phyloP scores from a whole-genome alignment of 2,113 vertebrate genomes.

The Peucedramus taeniatus region DNA sequence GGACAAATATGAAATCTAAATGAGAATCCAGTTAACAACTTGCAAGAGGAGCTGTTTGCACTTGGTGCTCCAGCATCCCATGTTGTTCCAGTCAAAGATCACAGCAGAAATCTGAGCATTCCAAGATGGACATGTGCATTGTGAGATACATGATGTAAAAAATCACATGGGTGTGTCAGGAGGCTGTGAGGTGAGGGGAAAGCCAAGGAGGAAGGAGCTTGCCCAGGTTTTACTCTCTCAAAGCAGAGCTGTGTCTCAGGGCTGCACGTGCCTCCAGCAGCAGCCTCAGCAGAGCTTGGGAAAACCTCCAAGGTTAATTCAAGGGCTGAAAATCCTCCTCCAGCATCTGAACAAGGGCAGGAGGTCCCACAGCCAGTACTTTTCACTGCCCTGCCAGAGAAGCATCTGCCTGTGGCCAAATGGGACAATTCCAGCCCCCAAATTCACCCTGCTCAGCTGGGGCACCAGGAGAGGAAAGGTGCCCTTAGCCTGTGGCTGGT shows the following conservation, averaged over 20 bases:
- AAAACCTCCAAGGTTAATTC: background rate
- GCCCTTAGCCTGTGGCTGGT: background rate
- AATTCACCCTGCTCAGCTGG: background rate
- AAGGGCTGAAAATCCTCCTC: background rate
- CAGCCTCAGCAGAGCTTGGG: background rate
- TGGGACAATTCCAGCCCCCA: fast-evolving
- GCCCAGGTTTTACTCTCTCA: background rate
- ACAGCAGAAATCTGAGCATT: background rate
- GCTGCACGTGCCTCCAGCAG: background rate
- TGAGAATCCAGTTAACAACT: background rate
- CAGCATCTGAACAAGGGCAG: background rate
- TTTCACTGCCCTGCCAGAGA: background rate
- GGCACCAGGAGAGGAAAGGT: background rate
- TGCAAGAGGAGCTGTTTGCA: background rate
- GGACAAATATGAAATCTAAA: background rate
- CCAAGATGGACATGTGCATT: background rate
- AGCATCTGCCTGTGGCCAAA: background rate
- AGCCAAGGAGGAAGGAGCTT: background rate
- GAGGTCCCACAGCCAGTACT: background rate
- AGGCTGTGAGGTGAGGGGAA: background rate
- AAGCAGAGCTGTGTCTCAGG: background rate
- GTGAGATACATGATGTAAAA: background rate
- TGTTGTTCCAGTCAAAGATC: background rate
- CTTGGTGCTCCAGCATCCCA: background rate
- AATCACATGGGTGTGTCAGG: background rate